phyloP scores from a whole-genome alignment of 2,888 invertebrate genomes.

The Protophormia terraenovae region DNA sequence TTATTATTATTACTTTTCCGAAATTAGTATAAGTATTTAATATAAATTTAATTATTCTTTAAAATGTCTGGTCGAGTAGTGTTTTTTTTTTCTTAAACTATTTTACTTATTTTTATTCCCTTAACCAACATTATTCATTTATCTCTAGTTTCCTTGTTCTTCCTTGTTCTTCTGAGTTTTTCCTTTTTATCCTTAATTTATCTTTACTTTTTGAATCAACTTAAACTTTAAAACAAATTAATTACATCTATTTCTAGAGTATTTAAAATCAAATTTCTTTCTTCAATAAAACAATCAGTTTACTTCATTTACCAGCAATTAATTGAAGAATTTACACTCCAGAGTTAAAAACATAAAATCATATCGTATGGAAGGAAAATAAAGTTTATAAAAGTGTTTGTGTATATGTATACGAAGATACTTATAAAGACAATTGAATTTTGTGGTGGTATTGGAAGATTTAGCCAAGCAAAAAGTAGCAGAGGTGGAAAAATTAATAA shows the following conservation, averaged over 20 bases:
- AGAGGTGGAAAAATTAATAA: no score
- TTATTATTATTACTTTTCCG: no score
- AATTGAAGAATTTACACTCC: slow-evolving; percentile 52
- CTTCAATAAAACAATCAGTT: slow-evolving; percentile 13
- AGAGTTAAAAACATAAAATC: background rate
- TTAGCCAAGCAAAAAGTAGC: no score
- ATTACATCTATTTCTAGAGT: background rate
- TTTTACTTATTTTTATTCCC: no score
- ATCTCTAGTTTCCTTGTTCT: background rate
- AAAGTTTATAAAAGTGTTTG: background rate
- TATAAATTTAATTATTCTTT: no score
- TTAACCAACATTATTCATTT: background rate
- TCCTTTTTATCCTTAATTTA: background rate
- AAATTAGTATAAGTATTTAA: no score
- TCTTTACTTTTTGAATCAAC: background rate
- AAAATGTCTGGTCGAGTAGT: no score
- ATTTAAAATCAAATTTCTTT: background rate
- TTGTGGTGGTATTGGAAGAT: background rate
- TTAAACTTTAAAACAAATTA: background rate
- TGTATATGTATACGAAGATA: background rate
- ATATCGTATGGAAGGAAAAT: background rate
- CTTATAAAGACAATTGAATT: background rate
- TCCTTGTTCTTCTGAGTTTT: background rate
- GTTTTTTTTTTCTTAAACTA: no score
- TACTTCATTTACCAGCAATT: slow-evolving; percentile 50